Conservation (phyloP, 2,888 invertebrate species). For the Nudaria mundana region DNA sequence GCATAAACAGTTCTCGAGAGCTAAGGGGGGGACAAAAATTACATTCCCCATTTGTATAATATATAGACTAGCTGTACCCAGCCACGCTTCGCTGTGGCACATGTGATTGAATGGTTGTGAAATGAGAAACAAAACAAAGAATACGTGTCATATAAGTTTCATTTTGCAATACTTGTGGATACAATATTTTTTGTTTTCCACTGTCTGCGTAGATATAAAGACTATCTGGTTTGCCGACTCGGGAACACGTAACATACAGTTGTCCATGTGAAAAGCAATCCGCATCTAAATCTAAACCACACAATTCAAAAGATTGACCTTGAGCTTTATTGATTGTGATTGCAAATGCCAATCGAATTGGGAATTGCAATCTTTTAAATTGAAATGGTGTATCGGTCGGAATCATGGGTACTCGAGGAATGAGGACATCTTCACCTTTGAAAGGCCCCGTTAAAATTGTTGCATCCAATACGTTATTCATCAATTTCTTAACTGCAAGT, state of each 20-base stretch:
- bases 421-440: constrained; percentile 6
- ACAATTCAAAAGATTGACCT: constrained; percentile 1
- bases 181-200: constrained; percentile 1
- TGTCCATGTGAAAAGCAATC: constrained; percentile 4
- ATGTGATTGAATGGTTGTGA: background rate
- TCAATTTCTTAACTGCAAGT: constrained; percentile 22
- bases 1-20: too few relatives aligned
- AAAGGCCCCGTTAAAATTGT: constrained; percentile 8
- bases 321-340: background rate
- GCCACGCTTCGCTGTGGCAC: background rate
- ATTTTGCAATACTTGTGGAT: constrained; percentile 2
- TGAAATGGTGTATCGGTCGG: background rate
- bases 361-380: constrained; percentile 1
- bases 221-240: constrained; percentile 7
- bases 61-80: background rate
- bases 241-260: constrained; percentile 6
- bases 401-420: constrained; percentile 1
- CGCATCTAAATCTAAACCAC: constrained; percentile 2
- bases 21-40: too few relatives aligned
- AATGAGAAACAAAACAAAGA: constrained; percentile 1
- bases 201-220: constrained; percentile 2
- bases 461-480: constrained; percentile 21
- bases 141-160: constrained; percentile 1
- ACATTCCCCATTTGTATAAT: too few relatives aligned
- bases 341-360: constrained; percentile 3